Evolutionary conservation across 2,797 vertebrate genomes (phyloP), one percentile per base, ranked within the genome.

Genomic region (Danio tinwini): DNA sequence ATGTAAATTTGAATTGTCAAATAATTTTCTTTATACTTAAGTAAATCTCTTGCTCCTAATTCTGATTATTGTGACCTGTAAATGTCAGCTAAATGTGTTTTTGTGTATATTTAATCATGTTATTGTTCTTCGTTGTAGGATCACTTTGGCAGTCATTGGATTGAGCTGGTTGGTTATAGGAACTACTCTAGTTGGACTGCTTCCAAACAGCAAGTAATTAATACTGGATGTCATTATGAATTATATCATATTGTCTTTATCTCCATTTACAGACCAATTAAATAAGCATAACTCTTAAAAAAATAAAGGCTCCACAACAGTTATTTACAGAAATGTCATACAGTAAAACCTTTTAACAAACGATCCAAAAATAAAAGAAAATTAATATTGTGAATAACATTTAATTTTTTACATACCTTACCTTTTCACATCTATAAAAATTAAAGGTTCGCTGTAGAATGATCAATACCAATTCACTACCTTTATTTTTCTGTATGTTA

Each of bases 91-190:
- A 5, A 3, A 50, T 39, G n/a, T 63, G 0, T 53, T n/a, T 45
- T 21, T 21, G 21, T 12, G 19, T 40, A 9, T 14, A 19, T 50
- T 76, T 65, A 39, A 50, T 67, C 9, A 21, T 5, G 29, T 2
- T 44, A 8, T 74, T 55, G 77, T 5, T 78, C 81, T 78, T 68
- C 77, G 17, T 74, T 29, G 62, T 85, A 99, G 97, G 82, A 74
- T 98, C 42, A 94, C 95, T 14, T 90, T 99, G 0, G 96, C 96
- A 81, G 12, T 89, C 80, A 95, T 97, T n/a, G 97, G 97, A 47
- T 93, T 98, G 83, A 90, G 89, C 5, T 96, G 96, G 91, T 93
- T 99, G 87, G 95, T 97, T 53, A 85, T 94, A 4, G 96, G 96
- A 80, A 96, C 96, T 0, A 93, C 90, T 0, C 1, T 93, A 52